phyloP scores from a whole-genome alignment of 2,888 invertebrate genomes.

The Bugula neritina region DNA sequence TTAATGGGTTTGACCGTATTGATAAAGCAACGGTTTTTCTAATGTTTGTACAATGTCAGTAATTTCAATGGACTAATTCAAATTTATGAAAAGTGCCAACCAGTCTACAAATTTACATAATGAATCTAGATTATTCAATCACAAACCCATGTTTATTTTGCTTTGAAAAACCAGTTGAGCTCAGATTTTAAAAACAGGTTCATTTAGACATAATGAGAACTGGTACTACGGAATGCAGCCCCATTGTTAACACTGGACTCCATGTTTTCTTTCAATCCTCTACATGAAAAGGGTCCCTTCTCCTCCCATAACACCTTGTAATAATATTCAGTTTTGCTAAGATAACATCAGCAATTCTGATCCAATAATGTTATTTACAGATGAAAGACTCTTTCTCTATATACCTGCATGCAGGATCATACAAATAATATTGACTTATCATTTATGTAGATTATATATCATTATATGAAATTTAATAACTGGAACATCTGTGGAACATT shows the following conservation, averaged over 20 bases:
- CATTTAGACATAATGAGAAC: background rate
- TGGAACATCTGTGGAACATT: too few species aligned
- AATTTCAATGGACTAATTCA: conserved; percentile 5
- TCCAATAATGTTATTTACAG: background rate
- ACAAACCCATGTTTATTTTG: background rate
- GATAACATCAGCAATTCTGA: background rate
- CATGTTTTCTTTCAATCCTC: background rate
- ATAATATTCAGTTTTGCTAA: background rate
- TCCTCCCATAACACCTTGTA: background rate
- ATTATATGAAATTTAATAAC: background rate
- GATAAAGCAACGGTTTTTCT: conserved; percentile 26
- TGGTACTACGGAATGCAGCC: background rate
- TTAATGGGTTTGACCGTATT: conserved; percentile 13
- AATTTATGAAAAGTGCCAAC: conserved; percentile 9
- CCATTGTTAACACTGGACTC: background rate
- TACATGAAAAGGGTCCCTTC: background rate
- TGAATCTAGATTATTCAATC: conserved; percentile 26
- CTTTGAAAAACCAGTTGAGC: conserved; percentile 17
- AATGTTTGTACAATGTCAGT: conserved; percentile 18
- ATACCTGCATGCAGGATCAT: background rate
- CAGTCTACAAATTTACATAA: conserved; percentile 19
- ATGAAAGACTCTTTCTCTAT: background rate
- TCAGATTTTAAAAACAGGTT: background rate
- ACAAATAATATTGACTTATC: background rate
- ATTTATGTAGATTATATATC: background rate